Evolutionary conservation across 2,113 vertebrate species (phyloP).

Genomic region (Megatriorchis doriae): DNA sequence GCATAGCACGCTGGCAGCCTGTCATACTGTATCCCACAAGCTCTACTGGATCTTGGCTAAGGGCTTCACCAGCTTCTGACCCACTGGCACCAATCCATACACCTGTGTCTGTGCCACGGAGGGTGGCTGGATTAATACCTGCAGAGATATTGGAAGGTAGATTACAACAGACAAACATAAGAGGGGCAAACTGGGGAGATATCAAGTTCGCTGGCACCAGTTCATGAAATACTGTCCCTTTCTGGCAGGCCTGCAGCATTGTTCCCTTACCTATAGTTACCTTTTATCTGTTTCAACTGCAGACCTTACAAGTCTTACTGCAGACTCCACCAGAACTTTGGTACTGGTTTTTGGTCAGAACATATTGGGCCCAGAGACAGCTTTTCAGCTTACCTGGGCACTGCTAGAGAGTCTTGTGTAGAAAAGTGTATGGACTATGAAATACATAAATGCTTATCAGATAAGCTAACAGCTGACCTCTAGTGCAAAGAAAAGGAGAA

Average conservation of each 20-base stretch:
- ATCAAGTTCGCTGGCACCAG: neutral
- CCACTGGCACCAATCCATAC: constrained; percentile 93
- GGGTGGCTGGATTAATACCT: constrained; percentile 84
- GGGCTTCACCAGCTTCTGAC: constrained; percentile 87
- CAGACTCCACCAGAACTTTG: neutral
- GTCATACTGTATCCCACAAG: constrained; percentile 98
- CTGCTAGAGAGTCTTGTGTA: neutral
- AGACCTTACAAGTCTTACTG: neutral
- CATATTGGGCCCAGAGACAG: neutral
- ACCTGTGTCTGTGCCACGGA: constrained; percentile 87
- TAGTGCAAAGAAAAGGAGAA: neutral
- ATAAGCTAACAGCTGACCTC: neutral
- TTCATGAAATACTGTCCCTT: neutral
- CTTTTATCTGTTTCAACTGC: neutral
- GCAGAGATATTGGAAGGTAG: neutral
- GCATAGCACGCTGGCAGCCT: constrained; percentile 94
- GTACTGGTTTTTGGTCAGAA: neutral
- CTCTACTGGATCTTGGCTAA: constrained; percentile 91
- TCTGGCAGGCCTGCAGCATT: neutral
- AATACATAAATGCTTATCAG: neutral
- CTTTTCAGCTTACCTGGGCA: neutral
- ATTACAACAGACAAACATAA: neutral
- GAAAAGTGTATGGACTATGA: accelerated
- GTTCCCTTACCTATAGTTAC: neutral
- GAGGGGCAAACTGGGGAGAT: neutral